Conservation (phyloP, 2,113 vertebrate species). For the Desmodus rotundus region DNA sequence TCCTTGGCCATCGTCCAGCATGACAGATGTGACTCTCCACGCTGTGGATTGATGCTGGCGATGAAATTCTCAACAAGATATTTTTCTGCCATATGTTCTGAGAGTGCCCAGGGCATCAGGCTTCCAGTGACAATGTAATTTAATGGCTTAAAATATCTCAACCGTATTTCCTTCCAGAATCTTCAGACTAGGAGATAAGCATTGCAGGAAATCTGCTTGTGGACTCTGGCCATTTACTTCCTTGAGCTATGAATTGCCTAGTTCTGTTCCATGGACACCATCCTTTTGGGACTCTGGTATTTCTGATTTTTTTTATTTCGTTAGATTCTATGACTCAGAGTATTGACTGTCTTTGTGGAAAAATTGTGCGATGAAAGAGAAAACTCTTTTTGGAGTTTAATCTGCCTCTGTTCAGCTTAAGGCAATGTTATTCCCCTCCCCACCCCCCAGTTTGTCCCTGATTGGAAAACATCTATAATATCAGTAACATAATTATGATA, state of each 20-base stretch:
- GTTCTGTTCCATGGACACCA: conserved; percentile 53
- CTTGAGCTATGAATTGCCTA: conserved; percentile 67
- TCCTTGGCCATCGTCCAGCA: conserved; percentile 66
- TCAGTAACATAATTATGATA: neutral
- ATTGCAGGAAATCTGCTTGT: conserved; percentile 44
- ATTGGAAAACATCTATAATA: neutral
- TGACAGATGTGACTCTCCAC: conserved; percentile 73
- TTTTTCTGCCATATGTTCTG: conserved; percentile 78
- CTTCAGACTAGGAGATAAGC: conserved; percentile 25
- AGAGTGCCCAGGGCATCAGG: conserved; percentile 72
- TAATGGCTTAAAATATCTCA: conserved; percentile 70
- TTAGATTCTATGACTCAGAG: neutral
- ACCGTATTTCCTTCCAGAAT: conserved; percentile 59
- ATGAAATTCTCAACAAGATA: conserved; percentile 68
- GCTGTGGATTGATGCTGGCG: conserved; percentile 25
- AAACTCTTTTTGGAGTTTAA: conserved; percentile 26
- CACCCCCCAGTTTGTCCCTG: neutral
- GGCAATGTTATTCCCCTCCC: neutral
- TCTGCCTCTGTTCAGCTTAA: neutral
- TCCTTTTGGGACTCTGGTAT: conserved; percentile 38
- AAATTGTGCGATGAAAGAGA: neutral
- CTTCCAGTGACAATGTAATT: conserved; percentile 76
- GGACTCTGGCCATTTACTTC: conserved; percentile 56
- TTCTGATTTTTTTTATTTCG: conserved; percentile 61
- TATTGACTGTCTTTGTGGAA: conserved; percentile 62